phyloP scores from a whole-genome alignment of 2,113 vertebrate genomes.

The Tachuris rubrigastra region DNA sequence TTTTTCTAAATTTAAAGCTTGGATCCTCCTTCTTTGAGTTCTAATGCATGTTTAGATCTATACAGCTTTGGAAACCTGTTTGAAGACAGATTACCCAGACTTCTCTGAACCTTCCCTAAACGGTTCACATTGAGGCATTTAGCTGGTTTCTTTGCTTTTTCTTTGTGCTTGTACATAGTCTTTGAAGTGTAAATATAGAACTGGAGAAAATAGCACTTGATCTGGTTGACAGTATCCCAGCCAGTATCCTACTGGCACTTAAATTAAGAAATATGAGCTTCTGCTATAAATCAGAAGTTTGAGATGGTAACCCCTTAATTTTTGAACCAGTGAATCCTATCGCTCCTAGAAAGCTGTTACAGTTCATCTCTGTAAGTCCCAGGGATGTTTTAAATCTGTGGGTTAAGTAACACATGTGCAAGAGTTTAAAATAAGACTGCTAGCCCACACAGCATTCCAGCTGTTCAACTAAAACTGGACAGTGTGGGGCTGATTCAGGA shows the following conservation, averaged over 20 bases:
- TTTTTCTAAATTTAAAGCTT: background rate
- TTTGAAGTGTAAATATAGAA: slow-evolving; percentile 51
- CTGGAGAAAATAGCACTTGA: slow-evolving; percentile 20
- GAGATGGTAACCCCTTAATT: background rate
- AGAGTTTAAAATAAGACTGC: slow-evolving; percentile 29
- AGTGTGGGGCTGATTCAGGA: background rate
- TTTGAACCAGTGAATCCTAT: background rate
- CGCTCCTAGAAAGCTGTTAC: background rate
- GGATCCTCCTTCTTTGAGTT: background rate
- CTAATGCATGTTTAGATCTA: background rate
- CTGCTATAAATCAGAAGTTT: background rate
- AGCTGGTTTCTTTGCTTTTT: background rate
- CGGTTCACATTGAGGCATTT: background rate
- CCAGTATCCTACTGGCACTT: background rate
- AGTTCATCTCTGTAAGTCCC: background rate
- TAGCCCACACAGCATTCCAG: background rate
- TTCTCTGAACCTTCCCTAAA: background rate
- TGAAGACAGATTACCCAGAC: background rate
- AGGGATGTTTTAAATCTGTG: background rate
- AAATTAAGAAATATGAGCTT: background rate
- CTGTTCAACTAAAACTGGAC: background rate
- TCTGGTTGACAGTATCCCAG: slow-evolving; percentile 1
- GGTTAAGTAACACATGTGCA: background rate
- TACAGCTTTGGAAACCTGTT: background rate
- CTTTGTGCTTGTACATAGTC: slow-evolving; percentile 4